These are phyloP conservation scores for Bostrychus sinensis DNA, from an alignment of 2,113 vertebrate species.

Conservation along the genomic window DNA sequence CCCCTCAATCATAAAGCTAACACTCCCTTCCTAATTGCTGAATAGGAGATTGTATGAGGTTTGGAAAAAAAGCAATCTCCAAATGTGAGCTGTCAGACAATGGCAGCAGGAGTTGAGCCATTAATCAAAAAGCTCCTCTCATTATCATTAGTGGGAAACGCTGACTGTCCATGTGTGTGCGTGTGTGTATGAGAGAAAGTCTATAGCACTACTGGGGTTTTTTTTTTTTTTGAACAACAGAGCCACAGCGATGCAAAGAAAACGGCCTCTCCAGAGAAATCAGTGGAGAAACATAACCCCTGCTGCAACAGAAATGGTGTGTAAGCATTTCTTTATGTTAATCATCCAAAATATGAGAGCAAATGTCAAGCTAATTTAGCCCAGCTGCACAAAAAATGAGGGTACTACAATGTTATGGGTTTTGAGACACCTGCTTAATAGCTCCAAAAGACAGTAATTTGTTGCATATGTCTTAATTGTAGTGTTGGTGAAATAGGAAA, in stretches of 20 bases:
- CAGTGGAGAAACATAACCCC: slow-evolving; percentile 32
- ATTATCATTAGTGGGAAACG: slow-evolving; percentile 71
- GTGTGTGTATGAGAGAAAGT: slow-evolving; percentile 10
- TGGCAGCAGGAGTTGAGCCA: slow-evolving; percentile 46
- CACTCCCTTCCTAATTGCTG: slow-evolving; percentile 49
- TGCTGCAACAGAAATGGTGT: slow-evolving; percentile 33
- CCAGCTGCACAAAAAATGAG: slow-evolving; percentile 27
- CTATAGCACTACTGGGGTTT: slow-evolving; percentile 44
- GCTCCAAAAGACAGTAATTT: slow-evolving; percentile 9
- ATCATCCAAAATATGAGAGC: slow-evolving; percentile 41
- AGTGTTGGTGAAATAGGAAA: not conserved
- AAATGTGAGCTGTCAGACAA: slow-evolving; percentile 65
- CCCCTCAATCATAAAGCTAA: slow-evolving; percentile 40
- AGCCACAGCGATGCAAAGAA: slow-evolving; percentile 36
- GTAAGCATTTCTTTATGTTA: slow-evolving; percentile 63
- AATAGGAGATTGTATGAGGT: slow-evolving; percentile 39
- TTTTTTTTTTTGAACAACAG: slow-evolving; percentile 22
- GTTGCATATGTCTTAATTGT: not conserved
- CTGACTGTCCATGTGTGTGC: slow-evolving; percentile 61
- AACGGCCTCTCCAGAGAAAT: slow-evolving; percentile 59
- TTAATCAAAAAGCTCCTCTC: slow-evolving; percentile 70
- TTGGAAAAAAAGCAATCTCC: slow-evolving; percentile 51
- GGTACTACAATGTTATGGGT: not conserved
- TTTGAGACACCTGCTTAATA: slow-evolving; percentile 32
- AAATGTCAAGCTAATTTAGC: slow-evolving; percentile 60